Evolutionary conservation across 2,888 invertebrate species (phyloP).

Genomic region (Dasypolia templi): DNA sequence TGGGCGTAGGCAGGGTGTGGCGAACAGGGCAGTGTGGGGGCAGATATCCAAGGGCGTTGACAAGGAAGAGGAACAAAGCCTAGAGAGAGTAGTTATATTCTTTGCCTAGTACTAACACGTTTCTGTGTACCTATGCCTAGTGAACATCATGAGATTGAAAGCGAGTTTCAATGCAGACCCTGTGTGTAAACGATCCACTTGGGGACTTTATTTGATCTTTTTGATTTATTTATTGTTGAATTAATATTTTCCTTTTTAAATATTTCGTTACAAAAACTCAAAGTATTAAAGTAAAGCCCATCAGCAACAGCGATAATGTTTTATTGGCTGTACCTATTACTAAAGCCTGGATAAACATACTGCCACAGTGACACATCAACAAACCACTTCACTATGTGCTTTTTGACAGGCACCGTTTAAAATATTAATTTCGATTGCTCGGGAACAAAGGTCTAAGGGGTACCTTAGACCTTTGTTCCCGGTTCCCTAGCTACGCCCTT

Average conservation of each 20-base stretch:
- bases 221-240: neutral
- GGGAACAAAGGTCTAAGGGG: neutral
- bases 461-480: slow-evolving; percentile 14
- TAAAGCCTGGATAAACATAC: neutral
- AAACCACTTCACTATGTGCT: neutral
- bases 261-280: neutral
- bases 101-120: too few relatives aligned
- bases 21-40: slow-evolving; percentile 44
- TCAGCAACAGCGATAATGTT: neutral
- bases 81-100: too few relatives aligned
- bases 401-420: neutral
- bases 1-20: slow-evolving; percentile 58
- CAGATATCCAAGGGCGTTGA: slow-evolving; percentile 52
- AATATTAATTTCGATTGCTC: neutral
- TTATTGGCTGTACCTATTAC: neutral
- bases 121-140: slow-evolving; percentile 11
- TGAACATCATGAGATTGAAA: neutral
- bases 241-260: neutral
- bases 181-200: neutral
- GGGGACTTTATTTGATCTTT: neutral
- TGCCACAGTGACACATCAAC: too few relatives aligned
- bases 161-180: neutral
- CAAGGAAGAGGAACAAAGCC: slow-evolving; percentile 37
- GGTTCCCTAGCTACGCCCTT: slow-evolving; percentile 7
- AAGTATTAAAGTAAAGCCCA: neutral